phyloP scores from a whole-genome alignment of 23 tunicate species.

The Ciona savignyi region DNA sequence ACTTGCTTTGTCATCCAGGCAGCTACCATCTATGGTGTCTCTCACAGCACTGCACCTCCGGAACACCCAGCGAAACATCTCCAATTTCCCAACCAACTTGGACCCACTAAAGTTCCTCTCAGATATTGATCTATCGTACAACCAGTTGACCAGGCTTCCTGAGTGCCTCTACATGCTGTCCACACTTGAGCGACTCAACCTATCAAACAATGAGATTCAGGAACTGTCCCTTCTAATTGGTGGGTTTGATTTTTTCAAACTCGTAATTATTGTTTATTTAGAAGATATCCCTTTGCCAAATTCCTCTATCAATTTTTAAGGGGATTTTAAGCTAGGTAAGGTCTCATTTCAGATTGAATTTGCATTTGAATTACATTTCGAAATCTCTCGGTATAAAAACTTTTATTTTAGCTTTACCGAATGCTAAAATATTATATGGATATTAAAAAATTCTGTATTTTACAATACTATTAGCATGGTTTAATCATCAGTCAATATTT shows the following conservation, averaged over 20 bases:
- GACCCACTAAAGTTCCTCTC: slow-evolving; percentile 26
- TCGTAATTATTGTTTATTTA: too few relatives aligned
- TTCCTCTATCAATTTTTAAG: background rate
- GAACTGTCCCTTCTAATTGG: slow-evolving; percentile 76
- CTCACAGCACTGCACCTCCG: slow-evolving; percentile 67
- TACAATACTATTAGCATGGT: too few relatives aligned
- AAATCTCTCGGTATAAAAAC: too few relatives aligned
- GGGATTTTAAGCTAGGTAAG: background rate
- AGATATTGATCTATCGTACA: slow-evolving; percentile 76
- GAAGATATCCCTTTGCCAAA: too few relatives aligned
- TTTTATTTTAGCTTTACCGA: too few relatives aligned
- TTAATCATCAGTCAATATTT: too few relatives aligned
- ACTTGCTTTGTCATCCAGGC: slow-evolving; percentile 15
- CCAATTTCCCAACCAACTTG: slow-evolving; percentile 84
- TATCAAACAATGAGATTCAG: slow-evolving; percentile 73
- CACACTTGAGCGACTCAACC: slow-evolving; percentile 70
- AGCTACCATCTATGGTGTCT: slow-evolving; percentile 73
- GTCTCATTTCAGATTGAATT: background rate
- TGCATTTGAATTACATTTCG: too few relatives aligned
- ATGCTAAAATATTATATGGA: too few relatives aligned
- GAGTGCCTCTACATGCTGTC: slow-evolving; percentile 60
- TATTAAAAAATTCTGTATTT: too few relatives aligned
- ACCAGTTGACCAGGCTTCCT: slow-evolving; percentile 68
- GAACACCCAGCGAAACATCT: slow-evolving; percentile 73
- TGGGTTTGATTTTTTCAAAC: background rate